phyloP scores from a whole-genome alignment of 2,113 vertebrate species.

The rat (Rattus norvegicus) region GRCr8 NC_086027.1:101321001-101321500 shows the following conservation, averaged over 20 bases:
- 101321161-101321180: background rate
- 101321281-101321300: background rate
- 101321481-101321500: background rate
- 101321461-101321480: background rate
- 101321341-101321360: background rate
- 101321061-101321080: rapidly evolving
- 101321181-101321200: background rate
- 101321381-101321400: too few relatives aligned
- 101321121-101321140: background rate
- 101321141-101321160: rapidly evolving
- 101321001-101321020: background rate
- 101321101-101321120: background rate
- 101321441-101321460: background rate
- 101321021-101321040: background rate
- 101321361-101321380: too few relatives aligned
- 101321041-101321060: rapidly evolving
- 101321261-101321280: background rate
- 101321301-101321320: rapidly evolving
- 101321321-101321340: background rate
- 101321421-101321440: background rate
- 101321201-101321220: background rate
- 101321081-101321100: background rate
- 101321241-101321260: background rate
- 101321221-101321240: background rate
- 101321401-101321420: rapidly evolving